These are phyloP conservation scores for Noctuana brunneofusca DNA, from an alignment of 2,888 invertebrate genomes.

Conservation along the genomic window DNA sequence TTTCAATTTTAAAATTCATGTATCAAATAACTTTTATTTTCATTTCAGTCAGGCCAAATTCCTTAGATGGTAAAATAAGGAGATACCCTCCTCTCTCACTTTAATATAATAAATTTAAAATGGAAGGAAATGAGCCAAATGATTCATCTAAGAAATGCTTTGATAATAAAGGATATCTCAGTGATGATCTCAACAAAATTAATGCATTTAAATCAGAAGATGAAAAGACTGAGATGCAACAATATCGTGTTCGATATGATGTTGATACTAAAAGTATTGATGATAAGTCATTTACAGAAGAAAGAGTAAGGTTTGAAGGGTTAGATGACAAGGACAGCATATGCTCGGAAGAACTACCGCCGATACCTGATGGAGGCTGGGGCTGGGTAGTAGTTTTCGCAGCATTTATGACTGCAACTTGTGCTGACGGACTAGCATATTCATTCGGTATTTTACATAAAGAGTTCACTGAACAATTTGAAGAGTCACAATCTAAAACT, in stretches of 20 bases:
- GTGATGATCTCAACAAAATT: constrained; percentile 63
- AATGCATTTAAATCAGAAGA: constrained; percentile 68
- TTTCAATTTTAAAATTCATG: too few relatives aligned
- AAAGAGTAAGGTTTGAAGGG: constrained; percentile 74
- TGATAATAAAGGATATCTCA: constrained; percentile 39
- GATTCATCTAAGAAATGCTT: constrained; percentile 36
- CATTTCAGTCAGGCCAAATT: constrained; percentile 21
- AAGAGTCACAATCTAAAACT: constrained; percentile 91
- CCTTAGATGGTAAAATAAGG: constrained; percentile 19
- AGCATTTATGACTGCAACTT: constrained; percentile 92
- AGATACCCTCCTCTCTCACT: neutral
- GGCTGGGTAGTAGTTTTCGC: constrained; percentile 95
- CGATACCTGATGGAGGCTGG: constrained; percentile 92
- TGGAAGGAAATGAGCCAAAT: constrained; percentile 36
- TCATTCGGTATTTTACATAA: constrained; percentile 95
- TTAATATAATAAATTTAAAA: neutral
- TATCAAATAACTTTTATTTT: constrained; percentile 9
- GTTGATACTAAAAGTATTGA: constrained; percentile 34
- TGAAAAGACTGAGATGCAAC: constrained; percentile 45
- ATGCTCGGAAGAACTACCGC: constrained; percentile 75
- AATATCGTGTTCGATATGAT: constrained; percentile 45
- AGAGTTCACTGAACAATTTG: constrained; percentile 90
- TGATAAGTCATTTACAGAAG: constrained; percentile 54
- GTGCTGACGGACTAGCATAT: constrained; percentile 96
- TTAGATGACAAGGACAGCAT: constrained; percentile 74